Evolutionary conservation across 2,113 vertebrate genomes (phyloP).

Genomic region (Crypturellus undulatus): DNA sequence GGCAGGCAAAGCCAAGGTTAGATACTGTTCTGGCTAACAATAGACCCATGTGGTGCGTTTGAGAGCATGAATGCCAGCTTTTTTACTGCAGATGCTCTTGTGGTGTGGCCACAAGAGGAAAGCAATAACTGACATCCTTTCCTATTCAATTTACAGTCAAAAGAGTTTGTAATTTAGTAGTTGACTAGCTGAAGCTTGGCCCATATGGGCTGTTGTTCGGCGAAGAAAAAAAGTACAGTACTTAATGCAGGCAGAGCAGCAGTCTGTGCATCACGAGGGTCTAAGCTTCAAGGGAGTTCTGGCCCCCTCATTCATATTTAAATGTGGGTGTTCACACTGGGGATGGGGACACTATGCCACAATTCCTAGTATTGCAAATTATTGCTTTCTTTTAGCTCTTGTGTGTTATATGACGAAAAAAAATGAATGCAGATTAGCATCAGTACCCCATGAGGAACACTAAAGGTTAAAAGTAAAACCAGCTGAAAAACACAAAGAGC

Average conservation of each 20-base stretch:
- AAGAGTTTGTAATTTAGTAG: constrained; percentile 73
- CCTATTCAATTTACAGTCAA: constrained; percentile 74
- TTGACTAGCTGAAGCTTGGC: constrained; percentile 72
- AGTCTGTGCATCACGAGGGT: constrained; percentile 33
- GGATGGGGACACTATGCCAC: not conserved
- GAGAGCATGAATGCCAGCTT: constrained; percentile 59
- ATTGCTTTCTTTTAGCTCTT: not conserved
- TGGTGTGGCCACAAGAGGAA: constrained; percentile 73
- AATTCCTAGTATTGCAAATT: constrained; percentile 40
- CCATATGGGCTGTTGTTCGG: constrained; percentile 75
- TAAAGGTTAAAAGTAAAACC: constrained; percentile 50
- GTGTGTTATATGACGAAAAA: not conserved
- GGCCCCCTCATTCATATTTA: constrained; percentile 55
- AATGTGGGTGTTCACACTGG: constrained; percentile 21
- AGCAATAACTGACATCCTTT: constrained; percentile 74
- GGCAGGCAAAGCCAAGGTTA: constrained; percentile 56
- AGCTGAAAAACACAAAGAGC: constrained; percentile 53
- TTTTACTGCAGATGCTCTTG: constrained; percentile 76
- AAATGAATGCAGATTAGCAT: constrained; percentile 21
- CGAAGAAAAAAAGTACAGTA: constrained; percentile 34
- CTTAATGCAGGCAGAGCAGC: constrained; percentile 52
- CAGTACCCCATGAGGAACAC: constrained; percentile 31
- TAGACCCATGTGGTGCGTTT: constrained; percentile 66
- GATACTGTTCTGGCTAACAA: constrained; percentile 54
- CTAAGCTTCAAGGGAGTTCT: constrained; percentile 31